phyloP scores from a whole-genome alignment of 1,140 invertebrate species.

The Rhagoletis zephyria region DNA sequence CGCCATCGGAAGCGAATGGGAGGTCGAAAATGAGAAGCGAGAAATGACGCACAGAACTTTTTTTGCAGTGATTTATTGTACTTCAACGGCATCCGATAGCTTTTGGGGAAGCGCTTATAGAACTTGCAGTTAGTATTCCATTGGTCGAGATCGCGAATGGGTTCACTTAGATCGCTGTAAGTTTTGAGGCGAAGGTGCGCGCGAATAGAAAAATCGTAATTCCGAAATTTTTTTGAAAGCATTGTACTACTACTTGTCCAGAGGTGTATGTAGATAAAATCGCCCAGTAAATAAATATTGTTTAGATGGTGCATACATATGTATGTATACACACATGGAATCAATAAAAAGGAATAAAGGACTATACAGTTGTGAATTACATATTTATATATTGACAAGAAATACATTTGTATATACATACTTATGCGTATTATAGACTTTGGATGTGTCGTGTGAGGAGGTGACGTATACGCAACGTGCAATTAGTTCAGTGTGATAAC shows the following conservation, averaged over 20 bases:
- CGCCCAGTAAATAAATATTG: too few species aligned
- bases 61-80: too few species aligned
- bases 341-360: too few species aligned
- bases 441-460: background rate
- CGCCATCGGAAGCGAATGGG: background rate
- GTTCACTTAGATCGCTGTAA: background rate
- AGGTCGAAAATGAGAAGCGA: too few species aligned
- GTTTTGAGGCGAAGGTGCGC: background rate
- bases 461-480: constrained; percentile 19
- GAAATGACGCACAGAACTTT: too few species aligned
- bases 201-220: background rate
- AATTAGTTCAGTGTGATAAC: background rate
- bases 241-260: background rate
- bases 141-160: constrained; percentile 32
- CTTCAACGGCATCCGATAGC: background rate
- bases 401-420: background rate
- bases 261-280: background rate
- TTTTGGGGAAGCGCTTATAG: background rate
- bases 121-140: background rate
- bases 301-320: background rate
- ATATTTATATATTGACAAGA: too few species aligned
- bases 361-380: too few species aligned
- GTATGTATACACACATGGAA: background rate
- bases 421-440: background rate
- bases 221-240: background rate